Conservation (phyloP, 2,113 vertebrate species). For the Cyphomyrus discorhynchus region DNA sequence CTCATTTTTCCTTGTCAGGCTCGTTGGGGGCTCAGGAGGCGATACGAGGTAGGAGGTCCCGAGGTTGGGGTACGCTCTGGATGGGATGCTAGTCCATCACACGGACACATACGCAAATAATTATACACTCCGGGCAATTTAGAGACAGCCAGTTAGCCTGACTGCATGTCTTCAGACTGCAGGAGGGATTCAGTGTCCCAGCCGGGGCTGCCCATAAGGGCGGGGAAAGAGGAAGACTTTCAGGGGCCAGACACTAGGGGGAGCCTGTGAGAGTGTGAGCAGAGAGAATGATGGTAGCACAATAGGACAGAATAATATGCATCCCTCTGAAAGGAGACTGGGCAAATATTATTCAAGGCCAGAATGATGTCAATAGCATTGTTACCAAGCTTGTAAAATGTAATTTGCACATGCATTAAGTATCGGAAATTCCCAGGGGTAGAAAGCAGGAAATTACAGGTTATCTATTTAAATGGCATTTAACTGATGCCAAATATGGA, state of each 20-base stretch:
- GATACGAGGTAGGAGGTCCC: not conserved
- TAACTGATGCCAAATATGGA: not conserved
- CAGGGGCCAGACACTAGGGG: not conserved
- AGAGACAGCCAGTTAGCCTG: not conserved
- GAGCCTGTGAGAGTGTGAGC: not conserved
- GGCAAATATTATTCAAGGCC: conserved; percentile 36
- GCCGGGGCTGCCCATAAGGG: not conserved
- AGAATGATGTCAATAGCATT: conserved; percentile 20
- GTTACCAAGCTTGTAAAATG: conserved; percentile 38
- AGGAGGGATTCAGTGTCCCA: not conserved
- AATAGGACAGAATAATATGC: not conserved
- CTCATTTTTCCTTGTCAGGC: not conserved
- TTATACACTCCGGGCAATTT: not conserved
- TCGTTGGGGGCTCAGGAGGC: not conserved
- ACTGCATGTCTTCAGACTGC: not conserved
- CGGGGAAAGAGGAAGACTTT: not conserved
- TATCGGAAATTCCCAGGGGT: conserved; percentile 24
- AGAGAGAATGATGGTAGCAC: not conserved
- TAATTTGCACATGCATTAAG: conserved; percentile 31
- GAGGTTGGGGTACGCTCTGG: not conserved
- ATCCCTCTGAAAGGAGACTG: conserved; percentile 18
- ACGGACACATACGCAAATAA: not conserved
- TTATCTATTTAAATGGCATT: not conserved
- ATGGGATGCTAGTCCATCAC: not conserved
- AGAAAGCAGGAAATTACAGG: not conserved